Evolutionary conservation across 2,113 vertebrate genomes (phyloP), one percentile per base, ranked within the genome.

Genomic region (Ploceus nigricollis): DNA sequence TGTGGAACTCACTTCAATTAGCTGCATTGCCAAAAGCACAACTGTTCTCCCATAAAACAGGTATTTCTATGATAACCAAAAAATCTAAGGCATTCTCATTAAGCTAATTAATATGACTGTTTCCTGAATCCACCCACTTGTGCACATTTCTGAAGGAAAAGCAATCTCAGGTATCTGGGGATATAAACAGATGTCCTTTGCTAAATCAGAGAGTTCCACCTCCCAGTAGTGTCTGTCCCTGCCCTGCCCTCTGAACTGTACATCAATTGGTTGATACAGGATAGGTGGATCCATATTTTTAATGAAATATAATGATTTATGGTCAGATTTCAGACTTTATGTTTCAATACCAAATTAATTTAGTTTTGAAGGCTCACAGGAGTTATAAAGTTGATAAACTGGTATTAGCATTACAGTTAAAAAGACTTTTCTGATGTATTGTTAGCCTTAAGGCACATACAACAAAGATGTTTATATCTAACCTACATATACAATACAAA

Each of bases 361-460:
- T 80, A 42, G 50, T 82, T 93, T 39, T 73, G 63, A 95, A 93
- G 87, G 58, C 82, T 54, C 71, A 63, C 35, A 94, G 56, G 35
- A 73, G 68, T 54, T 93, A 77, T 63, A 61, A 39, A 86, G 45
- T 53, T 92, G 45, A 96, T 89, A 96, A 93, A 94, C 33, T 69
- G 27, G 7, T 57, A 80, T 82, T 82, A 96, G 58, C 30, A 73
- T 50, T 48, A 25, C 66, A 86, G 79, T 78, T 89, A 63, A 86
- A 90, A 73, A 66, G 63, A 73, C 33, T 92, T 92, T 75, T 45
- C 64, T 75, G 71, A 92, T 78, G 30, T 30, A 70, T 66, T 44
- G 21, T 50, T 89, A 78, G 68, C 87, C 76, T 75, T 33, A 83
- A 94, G 91, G 83, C 68, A 89, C 42, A 45, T 39, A 66, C 30